A percentile compares a stretch with the other conserved stretches of the same genome.
These are phyloP conservation scores for Xestia rhomboidea DNA, from an alignment of 2,888 invertebrate species.

Conservation along the genomic window DNA sequence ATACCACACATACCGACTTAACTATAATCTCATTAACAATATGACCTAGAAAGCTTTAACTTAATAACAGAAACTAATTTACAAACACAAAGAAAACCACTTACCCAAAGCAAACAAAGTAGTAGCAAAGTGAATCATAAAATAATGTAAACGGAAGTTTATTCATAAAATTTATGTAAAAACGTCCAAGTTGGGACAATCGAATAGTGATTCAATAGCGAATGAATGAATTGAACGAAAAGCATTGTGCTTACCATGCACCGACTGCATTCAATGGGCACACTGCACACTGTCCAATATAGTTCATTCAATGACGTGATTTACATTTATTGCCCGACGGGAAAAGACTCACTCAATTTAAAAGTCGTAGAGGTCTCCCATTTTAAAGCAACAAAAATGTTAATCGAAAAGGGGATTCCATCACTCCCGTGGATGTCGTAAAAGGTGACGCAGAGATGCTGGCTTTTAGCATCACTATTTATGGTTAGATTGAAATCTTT, in stretches of 20 bases:
- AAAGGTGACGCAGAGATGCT: conserved; percentile 32
- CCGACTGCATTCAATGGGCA: conserved; percentile 81
- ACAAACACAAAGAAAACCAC: conserved; percentile 36
- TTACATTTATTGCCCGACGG: conserved; percentile 83
- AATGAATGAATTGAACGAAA: conserved; percentile 82
- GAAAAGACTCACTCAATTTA: conserved; percentile 78
- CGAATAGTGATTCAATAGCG: conserved; percentile 84
- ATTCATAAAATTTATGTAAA: conserved; percentile 77
- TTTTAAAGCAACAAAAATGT: conserved; percentile 57
- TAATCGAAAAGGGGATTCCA: conserved; percentile 52
- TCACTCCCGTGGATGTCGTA: conserved; percentile 54
- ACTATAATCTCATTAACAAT: conserved; percentile 4
- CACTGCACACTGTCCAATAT: conserved; percentile 79
- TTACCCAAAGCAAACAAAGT: conserved; percentile 32
- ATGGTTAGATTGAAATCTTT: conserved; percentile 40
- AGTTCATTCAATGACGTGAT: conserved; percentile 84
- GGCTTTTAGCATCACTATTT: conserved; percentile 38
- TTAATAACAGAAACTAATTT: conserved; percentile 25
- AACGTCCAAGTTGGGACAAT: conserved; percentile 80
- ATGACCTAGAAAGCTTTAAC: conserved; percentile 14
- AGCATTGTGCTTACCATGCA: conserved; percentile 84
- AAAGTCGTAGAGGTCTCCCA: conserved; percentile 69
- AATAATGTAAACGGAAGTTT: conserved; percentile 64
- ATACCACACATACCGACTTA: background rate
- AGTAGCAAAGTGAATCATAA: conserved; percentile 59